Base-by-base conservation (phyloP, 2,888 invertebrate genomes). In the Drosophila parthenogenetica region DNA sequence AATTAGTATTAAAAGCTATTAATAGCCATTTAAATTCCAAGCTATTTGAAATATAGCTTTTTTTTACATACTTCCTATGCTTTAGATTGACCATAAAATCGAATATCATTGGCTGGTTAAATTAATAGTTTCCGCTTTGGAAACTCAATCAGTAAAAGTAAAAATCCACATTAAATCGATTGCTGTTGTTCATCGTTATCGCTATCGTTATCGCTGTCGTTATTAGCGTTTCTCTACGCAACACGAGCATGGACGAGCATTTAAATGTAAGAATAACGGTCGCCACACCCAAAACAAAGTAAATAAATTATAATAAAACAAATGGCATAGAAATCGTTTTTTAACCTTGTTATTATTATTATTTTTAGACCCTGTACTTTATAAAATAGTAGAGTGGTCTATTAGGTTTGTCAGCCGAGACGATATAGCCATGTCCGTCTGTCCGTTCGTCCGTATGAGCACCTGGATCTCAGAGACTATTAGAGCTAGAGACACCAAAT, bases 321-420 rank as follows among this genome's bases (percentile, higher is more conserved):
- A 22, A 59, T 7, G 22, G 22, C 53, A 66, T 53, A 45, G 29
- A 70, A 61, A 65, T 55, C 48, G 43, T 65, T 17, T 43, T 22
- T 43, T 70, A 70, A 61, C 72, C 71, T 72, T 70, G 61, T 49
- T 46, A 19, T 19, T 62, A 45, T 45, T 55, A 43, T 53, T 68
- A 43, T 48, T 16, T 49, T 57, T 67, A 32, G n/a, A n/a, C n/a
- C n/a, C n/a, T n/a, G n/a, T n/a, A n/a, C n/a, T n/a, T n/a, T n/a
- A n/a, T n/a, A n/a, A n/a, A n/a, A n/a, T n/a, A n/a, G n/a, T n/a
- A n/a, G n/a, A n/a, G n/a, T n/a, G n/a, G n/a, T n/a, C n/a, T n/a
- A n/a, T n/a, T n/a, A n/a, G n/a, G n/a, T n/a, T n/a, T n/a, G n/a
- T n/a, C n/a, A n/a, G n/a, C n/a, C n/a, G n/a, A n/a, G n/a, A n/a